Evolutionary conservation across 2,113 vertebrate species (phyloP), one percentile per base, ranked within the genome.

Genomic region (Chionomys nivalis): DNA sequence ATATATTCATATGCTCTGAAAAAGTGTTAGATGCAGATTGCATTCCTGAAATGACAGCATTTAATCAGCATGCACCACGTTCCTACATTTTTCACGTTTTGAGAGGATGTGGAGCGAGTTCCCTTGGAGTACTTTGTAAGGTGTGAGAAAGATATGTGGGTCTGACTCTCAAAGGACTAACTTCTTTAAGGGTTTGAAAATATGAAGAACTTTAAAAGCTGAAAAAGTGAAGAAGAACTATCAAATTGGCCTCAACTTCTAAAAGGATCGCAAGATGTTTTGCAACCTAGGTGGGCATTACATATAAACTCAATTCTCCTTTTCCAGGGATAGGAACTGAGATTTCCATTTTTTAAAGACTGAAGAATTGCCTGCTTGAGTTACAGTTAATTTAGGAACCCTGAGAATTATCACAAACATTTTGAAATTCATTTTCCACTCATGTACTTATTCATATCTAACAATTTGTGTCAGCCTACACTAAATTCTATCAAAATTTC

Each of bases 381-480:
- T 98, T 87, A 97, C 95, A 97, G 89, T 98, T 96, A 86, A 97
- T 98, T 98, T 98, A 95, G 95, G 89, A 98, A 98, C 98, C 89
- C 96, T 98, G 73, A 85, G 97, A 94, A 95, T 95, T 91, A 81
- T 97, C 14, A 95, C 78, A 97, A 91, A 96, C 96, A 42, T 94
- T 85, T 81, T 83, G 86, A 90, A 96, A 97, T 91, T 92, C 70
- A 92, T 95, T 94, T 49, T 81, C 87, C 92, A 87, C 52, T 75
- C 13, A 63, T 96, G 79, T 88, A 81, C 52, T 96, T 91, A 77
- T 92, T 95, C 83, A 94, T 61, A 93, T 96, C 95, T 90, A 98
- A 95, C 77, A 97, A 97, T 95, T 88, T 95, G 96, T 90, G 94
- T 86, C 39, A 93, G 95, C 65, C 94, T 96, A 79, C 77, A 90